Evolutionary conservation across 2,888 invertebrate species (phyloP).

Genomic region (Sclerodermus sp.): DNA sequence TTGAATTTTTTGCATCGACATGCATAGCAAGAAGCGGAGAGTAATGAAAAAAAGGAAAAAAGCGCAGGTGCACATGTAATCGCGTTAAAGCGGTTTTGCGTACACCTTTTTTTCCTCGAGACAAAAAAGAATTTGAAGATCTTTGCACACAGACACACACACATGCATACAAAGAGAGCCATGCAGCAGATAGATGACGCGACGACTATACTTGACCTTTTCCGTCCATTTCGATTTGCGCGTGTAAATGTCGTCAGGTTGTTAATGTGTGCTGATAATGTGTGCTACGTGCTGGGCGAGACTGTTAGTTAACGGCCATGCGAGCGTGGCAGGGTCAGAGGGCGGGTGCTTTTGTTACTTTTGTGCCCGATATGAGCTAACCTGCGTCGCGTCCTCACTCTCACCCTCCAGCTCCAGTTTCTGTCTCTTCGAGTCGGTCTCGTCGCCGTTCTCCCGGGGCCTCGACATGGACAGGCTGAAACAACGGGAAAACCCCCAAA

Average conservation of each 20-base stretch:
- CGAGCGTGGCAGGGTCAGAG: conserved; percentile 33
- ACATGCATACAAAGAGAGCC: conserved; percentile 8
- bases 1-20: background rate
- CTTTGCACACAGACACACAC: background rate
- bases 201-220: conserved; percentile 55
- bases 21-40: background rate
- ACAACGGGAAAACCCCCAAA: conserved; percentile 3
- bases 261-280: conserved; percentile 31
- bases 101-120: background rate
- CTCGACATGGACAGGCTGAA: conserved; percentile 49
- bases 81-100: background rate
- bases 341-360: conserved; percentile 28
- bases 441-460: conserved; percentile 50
- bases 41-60: background rate
- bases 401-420: conserved; percentile 53
- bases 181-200: conserved; percentile 23
- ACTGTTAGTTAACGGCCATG: conserved; percentile 45
- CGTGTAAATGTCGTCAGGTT: conserved; percentile 12
- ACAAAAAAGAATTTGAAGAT: background rate
- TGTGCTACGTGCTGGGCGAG: conserved; percentile 38
- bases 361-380: conserved; percentile 49
- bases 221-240: conserved; percentile 29
- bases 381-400: conserved; percentile 56
- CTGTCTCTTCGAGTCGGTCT: conserved; percentile 51
- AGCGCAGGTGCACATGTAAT: background rate